Evolutionary conservation across 2,797 vertebrate species (phyloP).

Genomic region (Numenius phaeopus): DNA sequence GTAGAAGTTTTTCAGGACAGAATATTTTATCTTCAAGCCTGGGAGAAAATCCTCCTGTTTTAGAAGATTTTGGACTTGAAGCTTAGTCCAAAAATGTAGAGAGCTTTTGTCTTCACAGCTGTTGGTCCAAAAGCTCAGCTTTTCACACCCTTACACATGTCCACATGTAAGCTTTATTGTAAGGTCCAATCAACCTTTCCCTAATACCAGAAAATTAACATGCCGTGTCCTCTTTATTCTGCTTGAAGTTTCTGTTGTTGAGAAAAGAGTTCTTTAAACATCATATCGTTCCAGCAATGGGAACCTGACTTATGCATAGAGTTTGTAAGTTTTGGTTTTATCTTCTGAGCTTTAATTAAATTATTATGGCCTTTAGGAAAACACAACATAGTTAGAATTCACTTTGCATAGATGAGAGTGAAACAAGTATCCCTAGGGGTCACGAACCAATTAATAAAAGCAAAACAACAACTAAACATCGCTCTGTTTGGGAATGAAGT

Average conservation of each 20-base stretch:
- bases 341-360: constrained; percentile 4
- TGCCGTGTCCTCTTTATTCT: not conserved
- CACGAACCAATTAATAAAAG: constrained; percentile 12
- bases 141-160: not conserved
- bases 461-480: not conserved
- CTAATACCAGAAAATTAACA: not conserved
- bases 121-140: not conserved
- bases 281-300: not conserved
- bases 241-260: not conserved
- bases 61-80: not conserved
- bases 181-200: not conserved
- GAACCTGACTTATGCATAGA: not conserved
- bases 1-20: not conserved
- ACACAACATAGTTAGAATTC: not conserved
- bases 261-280: not conserved
- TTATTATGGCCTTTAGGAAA: constrained; percentile 26
- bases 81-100: not conserved
- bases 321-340: not conserved
- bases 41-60: not conserved
- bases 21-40: not conserved
- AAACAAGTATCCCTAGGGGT: not conserved
- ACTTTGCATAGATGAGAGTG: not conserved
- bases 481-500: not conserved
- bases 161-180: not conserved
- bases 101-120: not conserved